Evolutionary conservation across 2,797 vertebrate genomes (phyloP).

Genomic region (Microhierax caerulescens): DNA sequence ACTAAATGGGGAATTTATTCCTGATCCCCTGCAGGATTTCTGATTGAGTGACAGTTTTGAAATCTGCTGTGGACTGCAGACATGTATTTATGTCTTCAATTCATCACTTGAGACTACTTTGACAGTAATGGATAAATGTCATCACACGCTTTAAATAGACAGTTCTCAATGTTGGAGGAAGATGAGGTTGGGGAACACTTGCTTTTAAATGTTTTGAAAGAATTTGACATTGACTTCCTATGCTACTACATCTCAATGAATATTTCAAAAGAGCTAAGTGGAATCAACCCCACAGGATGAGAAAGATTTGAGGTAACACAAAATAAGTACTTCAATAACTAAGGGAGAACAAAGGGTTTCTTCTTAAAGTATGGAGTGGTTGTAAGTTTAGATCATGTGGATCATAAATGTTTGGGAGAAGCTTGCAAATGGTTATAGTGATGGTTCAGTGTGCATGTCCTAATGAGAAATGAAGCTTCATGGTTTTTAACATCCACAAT

Average conservation of each 20-base stretch:
- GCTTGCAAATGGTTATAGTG: not conserved
- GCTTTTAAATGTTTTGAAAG: constrained; percentile 1
- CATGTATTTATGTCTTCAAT: not conserved
- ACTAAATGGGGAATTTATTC: not conserved
- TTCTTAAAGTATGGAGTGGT: not conserved
- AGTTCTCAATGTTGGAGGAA: not conserved
- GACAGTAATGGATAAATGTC: not conserved
- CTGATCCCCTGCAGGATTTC: not conserved
- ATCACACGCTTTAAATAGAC: not conserved
- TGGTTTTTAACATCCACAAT: not conserved
- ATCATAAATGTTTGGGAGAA: not conserved
- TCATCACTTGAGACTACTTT: not conserved
- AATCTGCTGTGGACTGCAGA: not conserved
- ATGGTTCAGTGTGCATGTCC: not conserved
- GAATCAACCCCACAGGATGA: not conserved
- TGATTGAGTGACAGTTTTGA: not conserved
- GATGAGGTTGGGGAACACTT: not conserved
- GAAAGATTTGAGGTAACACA: not conserved
- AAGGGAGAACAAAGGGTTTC: not conserved
- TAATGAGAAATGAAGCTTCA: not conserved
- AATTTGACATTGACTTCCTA: not conserved
- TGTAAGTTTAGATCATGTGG: not conserved
- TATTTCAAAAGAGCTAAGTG: not conserved
- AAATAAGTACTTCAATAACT: not conserved
- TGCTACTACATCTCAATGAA: not conserved